Base-by-base conservation (phyloP, 2,113 vertebrate genomes). In the Oreochromis aureus region DNA sequence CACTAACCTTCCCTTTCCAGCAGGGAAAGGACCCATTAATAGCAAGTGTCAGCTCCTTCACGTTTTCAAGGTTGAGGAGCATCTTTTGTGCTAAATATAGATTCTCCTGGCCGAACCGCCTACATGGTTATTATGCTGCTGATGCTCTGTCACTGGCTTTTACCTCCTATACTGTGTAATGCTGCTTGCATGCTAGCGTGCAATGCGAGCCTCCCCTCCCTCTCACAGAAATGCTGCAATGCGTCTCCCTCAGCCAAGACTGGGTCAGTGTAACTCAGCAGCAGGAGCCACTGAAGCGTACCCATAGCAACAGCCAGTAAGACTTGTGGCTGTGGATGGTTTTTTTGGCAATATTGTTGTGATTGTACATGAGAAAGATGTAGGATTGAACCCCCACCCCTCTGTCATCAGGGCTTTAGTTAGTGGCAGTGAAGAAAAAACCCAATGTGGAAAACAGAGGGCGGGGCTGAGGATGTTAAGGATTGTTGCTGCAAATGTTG, bases 181-280 rank as follows among this genome's bases (percentile, higher is more conserved):
- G 81, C 89, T 92, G 78, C 79, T 13, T 91, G 84, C 88, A 86
- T 92, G 81, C 91, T 91, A 51, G 87, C 18, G 85, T 89, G 87
- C 93, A 91, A 86, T 34, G 76, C n/a, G 13, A 55, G 81, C 87
- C 66, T 80, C 87, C 87, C 93, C 92, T 89, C 91, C 91, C 93
- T 93, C 93, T 55, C 53, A 44, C 91, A 95, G 95, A 97, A 97
- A 96, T 96, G 96, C 96, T 97, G 96, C 96, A 97, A 96, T 97
- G 96, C 96, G 96, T 97, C 96, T 96, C 94, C 92, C 90, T 92
- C 89, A 88, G 89, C 90, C 87, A 93, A 93, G 94, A 95, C 94
- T 96, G 96, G 96, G 96, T 97, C 96, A 97, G 95, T 96, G 93
- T 96, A 95, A 96, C 95, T 94, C 86, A 59, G 95, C 92, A 41